phyloP scores from a whole-genome alignment of 2,888 invertebrate species.

The Apotomis betuletana region DNA sequence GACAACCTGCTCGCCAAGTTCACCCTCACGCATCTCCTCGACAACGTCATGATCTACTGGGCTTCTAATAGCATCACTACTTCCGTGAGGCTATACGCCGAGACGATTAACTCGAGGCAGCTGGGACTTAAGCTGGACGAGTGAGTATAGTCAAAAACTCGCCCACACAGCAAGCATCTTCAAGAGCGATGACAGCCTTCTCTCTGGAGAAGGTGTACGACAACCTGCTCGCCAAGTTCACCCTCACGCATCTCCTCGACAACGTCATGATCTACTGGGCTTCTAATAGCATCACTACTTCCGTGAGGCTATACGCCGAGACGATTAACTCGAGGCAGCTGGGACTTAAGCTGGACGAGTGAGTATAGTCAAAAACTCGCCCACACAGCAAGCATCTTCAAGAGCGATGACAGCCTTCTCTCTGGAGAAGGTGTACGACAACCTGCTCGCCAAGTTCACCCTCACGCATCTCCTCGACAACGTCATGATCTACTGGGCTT shows the following conservation, averaged over 20 bases:
- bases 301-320: slow-evolving; percentile 85
- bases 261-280: slow-evolving; percentile 84
- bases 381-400: no score
- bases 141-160: slow-evolving; percentile 54
- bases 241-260: slow-evolving; percentile 74
- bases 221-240: slow-evolving; percentile 80
- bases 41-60: slow-evolving; percentile 85
- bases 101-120: slow-evolving; percentile 69
- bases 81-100: slow-evolving; percentile 84
- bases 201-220: no score
- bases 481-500: slow-evolving; percentile 82
- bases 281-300: slow-evolving; percentile 74
- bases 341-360: slow-evolving; percentile 60
- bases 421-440: no score
- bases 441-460: slow-evolving; percentile 77
- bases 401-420: no score
- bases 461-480: slow-evolving; percentile 78
- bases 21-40: slow-evolving; percentile 71
- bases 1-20: slow-evolving; percentile 85
- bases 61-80: slow-evolving; percentile 74
- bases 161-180: no score
- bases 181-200: no score
- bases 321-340: slow-evolving; percentile 59
- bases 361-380: slow-evolving; percentile 47
- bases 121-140: slow-evolving; percentile 55